Percentiles rank a stretch among this genome's conserved stretches.
Conservation (phyloP, 2,797 vertebrate species). For the Betta splendens region DNA sequence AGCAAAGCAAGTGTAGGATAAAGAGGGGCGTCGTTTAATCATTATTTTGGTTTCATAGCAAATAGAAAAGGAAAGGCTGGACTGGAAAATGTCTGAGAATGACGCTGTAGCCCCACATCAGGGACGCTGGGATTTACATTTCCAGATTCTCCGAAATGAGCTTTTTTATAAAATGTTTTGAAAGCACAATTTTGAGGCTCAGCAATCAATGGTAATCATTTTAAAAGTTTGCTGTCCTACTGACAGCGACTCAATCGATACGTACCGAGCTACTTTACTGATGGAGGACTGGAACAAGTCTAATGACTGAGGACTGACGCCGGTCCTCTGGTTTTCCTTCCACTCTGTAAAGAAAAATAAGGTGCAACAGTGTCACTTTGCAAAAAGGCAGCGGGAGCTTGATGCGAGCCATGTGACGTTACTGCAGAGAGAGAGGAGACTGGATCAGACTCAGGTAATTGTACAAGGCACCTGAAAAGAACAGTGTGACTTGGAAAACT, state of each 20-base stretch:
- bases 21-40: neutral
- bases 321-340: slow-evolving; percentile 35
- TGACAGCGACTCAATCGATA: slow-evolving; percentile 33
- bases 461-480: slow-evolving; percentile 2
- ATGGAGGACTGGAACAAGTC: slow-evolving; percentile 35
- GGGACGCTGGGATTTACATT: neutral
- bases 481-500: slow-evolving; percentile 7
- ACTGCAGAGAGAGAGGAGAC: slow-evolving; percentile 8
- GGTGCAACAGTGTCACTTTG: slow-evolving; percentile 29
- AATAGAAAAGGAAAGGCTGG: slow-evolving; percentile 7
- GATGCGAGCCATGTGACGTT: slow-evolving; percentile 16
- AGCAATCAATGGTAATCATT: too few species aligned
- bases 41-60: slow-evolving; percentile 1
- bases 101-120: slow-evolving; percentile 4
- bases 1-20: slow-evolving; percentile 12
- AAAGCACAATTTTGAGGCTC: slow-evolving; percentile 1
- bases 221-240: slow-evolving; percentile 1
- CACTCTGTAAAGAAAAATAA: slow-evolving; percentile 41
- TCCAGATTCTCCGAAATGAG: neutral
- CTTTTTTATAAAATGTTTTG: slow-evolving; percentile 3
- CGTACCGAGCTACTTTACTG: slow-evolving; percentile 47
- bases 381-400: slow-evolving; percentile 18
- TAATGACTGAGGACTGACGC: slow-evolving; percentile 43
- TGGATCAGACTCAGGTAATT: slow-evolving; percentile 4
- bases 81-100: slow-evolving; percentile 6